Conservation (phyloP, 2,113 vertebrate species). For the Myodes glareolus region DNA sequence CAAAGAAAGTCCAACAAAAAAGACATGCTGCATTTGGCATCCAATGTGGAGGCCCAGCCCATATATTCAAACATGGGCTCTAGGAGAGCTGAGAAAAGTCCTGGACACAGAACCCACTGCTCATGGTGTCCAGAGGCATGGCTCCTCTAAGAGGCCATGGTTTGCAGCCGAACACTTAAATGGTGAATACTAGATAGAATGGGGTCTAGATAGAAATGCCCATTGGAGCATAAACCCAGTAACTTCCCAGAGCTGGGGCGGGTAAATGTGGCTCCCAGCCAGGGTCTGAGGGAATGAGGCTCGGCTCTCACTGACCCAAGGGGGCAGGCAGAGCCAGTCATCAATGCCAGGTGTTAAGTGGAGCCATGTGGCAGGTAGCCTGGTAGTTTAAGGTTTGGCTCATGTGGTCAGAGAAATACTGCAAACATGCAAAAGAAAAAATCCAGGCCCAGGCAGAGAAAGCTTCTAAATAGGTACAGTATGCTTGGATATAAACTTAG, state of each 20-base stretch:
- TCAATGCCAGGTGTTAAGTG: not conserved
- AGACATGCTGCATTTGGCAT: not conserved
- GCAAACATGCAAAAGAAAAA: not conserved
- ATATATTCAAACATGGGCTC: not conserved
- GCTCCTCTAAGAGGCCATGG: not conserved
- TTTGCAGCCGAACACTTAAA: not conserved
- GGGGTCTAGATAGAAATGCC: not conserved
- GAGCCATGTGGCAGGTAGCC: not conserved
- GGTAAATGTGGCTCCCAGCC: not conserved
- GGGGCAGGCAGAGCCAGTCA: not conserved
- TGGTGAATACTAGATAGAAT: not conserved
- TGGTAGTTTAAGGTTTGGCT: not conserved
- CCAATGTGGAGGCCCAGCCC: not conserved
- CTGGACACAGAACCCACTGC: not conserved
- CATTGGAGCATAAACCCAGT: not conserved
- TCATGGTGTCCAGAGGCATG: not conserved
- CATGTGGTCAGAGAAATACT: not conserved
- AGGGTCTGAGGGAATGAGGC: not conserved
- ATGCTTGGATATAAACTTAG: not conserved
- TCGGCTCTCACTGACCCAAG: not conserved
- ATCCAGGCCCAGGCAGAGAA: not conserved
- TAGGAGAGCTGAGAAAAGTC: not conserved
- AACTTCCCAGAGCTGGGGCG: not conserved
- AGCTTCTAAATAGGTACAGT: not conserved
- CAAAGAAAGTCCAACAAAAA: too few relatives aligned